These are phyloP conservation scores for Listronotus oregonensis DNA, from an alignment of 1,140 invertebrate species.

Conservation along the genomic window DNA sequence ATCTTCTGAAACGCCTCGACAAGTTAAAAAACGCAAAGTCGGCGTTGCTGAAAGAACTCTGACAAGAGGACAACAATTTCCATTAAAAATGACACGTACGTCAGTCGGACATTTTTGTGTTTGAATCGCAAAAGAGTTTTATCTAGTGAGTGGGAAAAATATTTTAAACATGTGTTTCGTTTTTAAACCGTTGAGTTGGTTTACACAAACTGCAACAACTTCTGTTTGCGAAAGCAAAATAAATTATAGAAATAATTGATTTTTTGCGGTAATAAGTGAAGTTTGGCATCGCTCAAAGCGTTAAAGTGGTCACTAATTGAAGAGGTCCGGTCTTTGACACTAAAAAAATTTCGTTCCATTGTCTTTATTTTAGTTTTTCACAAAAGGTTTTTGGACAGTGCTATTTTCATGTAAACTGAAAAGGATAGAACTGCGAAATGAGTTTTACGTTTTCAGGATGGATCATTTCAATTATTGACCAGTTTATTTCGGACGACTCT, in stretches of 20 bases:
- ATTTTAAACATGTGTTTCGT: too few relatives aligned
- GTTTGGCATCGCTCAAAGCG: neutral
- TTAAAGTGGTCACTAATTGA: too few relatives aligned
- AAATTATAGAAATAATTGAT: neutral
- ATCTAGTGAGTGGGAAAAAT: too few relatives aligned
- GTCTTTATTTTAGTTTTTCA: too few relatives aligned
- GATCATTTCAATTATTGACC: neutral
- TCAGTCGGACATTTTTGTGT: conserved; percentile 2
- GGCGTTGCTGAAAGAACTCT: conserved; percentile 86
- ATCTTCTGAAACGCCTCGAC: conserved; percentile 94
- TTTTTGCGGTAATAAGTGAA: neutral
- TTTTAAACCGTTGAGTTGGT: neutral
- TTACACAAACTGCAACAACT: neutral
- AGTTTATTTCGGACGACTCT: neutral
- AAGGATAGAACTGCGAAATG: too few relatives aligned
- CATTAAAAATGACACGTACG: neutral
- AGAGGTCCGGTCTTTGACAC: too few relatives aligned
- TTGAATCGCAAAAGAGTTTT: neutral
- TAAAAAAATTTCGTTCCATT: too few relatives aligned
- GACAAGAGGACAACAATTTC: conserved; percentile 51
- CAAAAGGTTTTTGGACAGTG: too few relatives aligned
- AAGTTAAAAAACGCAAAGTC: conserved; percentile 97
- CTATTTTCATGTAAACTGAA: too few relatives aligned
- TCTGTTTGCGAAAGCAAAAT: neutral
- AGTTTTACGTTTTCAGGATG: too few relatives aligned